Percentiles rank a stretch among this genome's conserved stretches.
Conservation (phyloP, 2,888 invertebrate species). For the Orchestes rusci region DNA sequence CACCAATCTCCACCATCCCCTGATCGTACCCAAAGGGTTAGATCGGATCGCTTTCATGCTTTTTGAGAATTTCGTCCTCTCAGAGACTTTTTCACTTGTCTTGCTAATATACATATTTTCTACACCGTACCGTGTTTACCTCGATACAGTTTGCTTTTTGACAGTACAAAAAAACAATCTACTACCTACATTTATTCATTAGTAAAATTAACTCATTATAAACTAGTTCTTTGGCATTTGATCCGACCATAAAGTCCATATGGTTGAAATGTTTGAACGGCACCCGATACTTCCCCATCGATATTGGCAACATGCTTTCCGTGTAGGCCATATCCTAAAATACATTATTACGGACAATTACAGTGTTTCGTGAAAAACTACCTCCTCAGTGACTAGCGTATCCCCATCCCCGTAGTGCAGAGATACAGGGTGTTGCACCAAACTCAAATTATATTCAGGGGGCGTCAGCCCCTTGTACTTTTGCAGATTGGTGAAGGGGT, state of each 20-base stretch:
- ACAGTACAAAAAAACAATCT: too few relatives aligned
- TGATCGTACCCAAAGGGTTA: too few relatives aligned
- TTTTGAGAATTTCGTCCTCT: too few relatives aligned
- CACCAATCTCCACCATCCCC: too few relatives aligned
- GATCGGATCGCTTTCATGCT: too few relatives aligned
- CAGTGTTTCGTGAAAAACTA: too few relatives aligned
- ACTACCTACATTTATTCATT: slow-evolving; percentile 43
- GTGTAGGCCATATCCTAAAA: slow-evolving; percentile 53
- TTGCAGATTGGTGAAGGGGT: slow-evolving; percentile 25
- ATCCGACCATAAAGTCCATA: slow-evolving; percentile 63
- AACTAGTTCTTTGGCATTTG: slow-evolving; percentile 51
- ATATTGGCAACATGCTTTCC: slow-evolving; percentile 48
- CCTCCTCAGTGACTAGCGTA: slow-evolving; percentile 46
- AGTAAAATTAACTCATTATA: slow-evolving; percentile 52
- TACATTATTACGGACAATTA: slow-evolving; percentile 5
- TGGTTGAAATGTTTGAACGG: slow-evolving; percentile 56
- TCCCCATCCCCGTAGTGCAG: slow-evolving; percentile 51
- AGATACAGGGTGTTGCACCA: slow-evolving; percentile 46
- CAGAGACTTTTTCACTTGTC: too few relatives aligned
- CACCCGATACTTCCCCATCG: slow-evolving; percentile 52
- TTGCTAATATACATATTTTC: too few relatives aligned
- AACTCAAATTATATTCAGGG: slow-evolving; percentile 38
- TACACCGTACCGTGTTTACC: too few relatives aligned
- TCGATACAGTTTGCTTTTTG: too few relatives aligned
- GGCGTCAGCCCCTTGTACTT: slow-evolving; percentile 28